Evolutionary conservation across 2,797 vertebrate genomes (phyloP).

Genomic region (Bradypus variegatus): DNA sequence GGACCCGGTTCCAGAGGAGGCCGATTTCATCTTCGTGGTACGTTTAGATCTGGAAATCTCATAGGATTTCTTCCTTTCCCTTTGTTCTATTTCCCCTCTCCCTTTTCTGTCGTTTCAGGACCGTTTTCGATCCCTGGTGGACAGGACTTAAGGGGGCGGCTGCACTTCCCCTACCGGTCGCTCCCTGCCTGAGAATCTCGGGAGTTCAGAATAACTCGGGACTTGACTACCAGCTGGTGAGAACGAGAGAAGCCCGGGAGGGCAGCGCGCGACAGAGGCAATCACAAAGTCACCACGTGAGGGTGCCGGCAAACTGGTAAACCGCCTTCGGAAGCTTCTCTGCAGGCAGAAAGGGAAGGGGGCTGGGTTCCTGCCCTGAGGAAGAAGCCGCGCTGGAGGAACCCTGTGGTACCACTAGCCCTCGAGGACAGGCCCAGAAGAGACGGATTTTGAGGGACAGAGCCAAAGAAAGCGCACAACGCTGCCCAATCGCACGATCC

Average conservation of each 20-base stretch:
- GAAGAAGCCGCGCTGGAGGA: neutral
- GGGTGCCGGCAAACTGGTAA: neutral
- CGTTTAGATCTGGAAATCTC: neutral
- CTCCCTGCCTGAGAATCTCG: too few species aligned
- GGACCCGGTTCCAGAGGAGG: neutral
- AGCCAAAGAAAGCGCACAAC: neutral
- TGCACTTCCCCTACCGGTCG: neutral
- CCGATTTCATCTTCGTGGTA: neutral
- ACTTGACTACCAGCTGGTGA: neutral
- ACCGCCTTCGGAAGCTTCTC: accelerated
- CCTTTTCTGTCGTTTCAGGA: neutral
- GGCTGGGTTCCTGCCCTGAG: accelerated
- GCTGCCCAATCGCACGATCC: neutral
- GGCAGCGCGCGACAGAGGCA: neutral
- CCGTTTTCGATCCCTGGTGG: neutral
- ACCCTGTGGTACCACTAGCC: too few species aligned
- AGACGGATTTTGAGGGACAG: neutral
- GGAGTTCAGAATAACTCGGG: neutral
- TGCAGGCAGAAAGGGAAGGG: accelerated
- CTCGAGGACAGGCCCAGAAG: neutral
- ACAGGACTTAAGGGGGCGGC: too few species aligned
- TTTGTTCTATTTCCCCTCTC: neutral
- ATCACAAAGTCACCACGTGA: neutral
- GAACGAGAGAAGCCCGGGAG: too few species aligned
- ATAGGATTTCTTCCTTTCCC: neutral